Evolutionary conservation across 2,888 invertebrate genomes (phyloP).

Genomic region (Drosophila prostipennis): DNA sequence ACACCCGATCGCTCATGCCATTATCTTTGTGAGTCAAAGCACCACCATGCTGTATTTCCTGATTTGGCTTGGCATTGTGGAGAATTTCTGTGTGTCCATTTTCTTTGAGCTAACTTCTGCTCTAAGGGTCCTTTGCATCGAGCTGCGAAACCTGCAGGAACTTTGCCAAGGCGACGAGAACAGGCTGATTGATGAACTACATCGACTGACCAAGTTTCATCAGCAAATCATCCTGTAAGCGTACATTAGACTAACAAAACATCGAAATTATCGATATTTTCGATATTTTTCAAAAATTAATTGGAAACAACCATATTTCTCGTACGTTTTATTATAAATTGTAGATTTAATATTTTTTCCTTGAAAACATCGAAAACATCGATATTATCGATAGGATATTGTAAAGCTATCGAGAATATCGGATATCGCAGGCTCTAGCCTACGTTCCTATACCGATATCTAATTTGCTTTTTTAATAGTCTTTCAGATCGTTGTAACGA

Average conservation of each 20-base stretch:
- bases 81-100: constrained; percentile 9
- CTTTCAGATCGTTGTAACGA: constrained; percentile 34
- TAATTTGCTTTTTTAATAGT: constrained; percentile 8
- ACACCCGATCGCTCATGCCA: constrained; percentile 20
- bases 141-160: constrained; percentile 18
- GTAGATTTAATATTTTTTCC: no score
- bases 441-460: no score
- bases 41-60: constrained; percentile 12
- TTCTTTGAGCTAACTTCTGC: constrained; percentile 43
- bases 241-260: no score
- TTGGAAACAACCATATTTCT: no score
- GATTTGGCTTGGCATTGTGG: constrained; percentile 4
- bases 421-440: no score
- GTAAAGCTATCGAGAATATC: no score
- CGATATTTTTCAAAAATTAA: no score
- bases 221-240: constrained; percentile 52
- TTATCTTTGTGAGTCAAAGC: constrained; percentile 32
- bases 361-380: no score
- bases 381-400: no score
- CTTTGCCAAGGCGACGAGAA: constrained; percentile 5
- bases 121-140: constrained; percentile 45
- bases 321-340: no score
- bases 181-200: constrained; percentile 15
- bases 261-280: no score
- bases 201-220: constrained; percentile 22